Evolutionary conservation across 2,797 vertebrate species (phyloP).

Genomic region (Spheniscus humboldti): DNA sequence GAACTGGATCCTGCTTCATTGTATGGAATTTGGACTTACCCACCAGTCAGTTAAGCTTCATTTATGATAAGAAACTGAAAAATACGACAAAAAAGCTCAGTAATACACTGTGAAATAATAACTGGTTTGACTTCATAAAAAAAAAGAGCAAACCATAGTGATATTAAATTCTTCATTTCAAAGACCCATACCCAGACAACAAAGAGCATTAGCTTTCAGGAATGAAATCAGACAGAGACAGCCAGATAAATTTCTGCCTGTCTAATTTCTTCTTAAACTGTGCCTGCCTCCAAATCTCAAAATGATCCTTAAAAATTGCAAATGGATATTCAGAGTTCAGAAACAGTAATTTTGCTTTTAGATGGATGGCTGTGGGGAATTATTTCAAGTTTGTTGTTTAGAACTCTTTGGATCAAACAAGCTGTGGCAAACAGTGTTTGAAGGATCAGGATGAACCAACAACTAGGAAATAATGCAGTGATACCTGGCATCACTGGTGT

Average conservation of each 20-base stretch:
- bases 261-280: background rate
- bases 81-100: background rate
- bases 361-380: background rate
- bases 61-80: background rate
- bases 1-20: background rate
- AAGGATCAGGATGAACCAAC: background rate
- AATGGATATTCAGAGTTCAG: background rate
- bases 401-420: background rate
- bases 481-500: background rate
- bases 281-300: background rate
- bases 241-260: background rate
- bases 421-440: background rate
- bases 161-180: slow-evolving; percentile 2
- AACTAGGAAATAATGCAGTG: background rate
- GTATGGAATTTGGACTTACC: background rate
- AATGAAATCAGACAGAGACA: slow-evolving; percentile 13
- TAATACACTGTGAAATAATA: background rate
- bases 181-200: background rate
- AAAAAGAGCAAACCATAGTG: background rate
- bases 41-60: background rate
- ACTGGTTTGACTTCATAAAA: background rate
- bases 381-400: background rate
- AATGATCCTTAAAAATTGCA: background rate
- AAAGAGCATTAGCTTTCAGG: background rate
- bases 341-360: background rate